Percentiles rank a stretch among this genome's conserved stretches.
Conservation (phyloP, 2,888 invertebrate species). For the Lymantria monacha region DNA sequence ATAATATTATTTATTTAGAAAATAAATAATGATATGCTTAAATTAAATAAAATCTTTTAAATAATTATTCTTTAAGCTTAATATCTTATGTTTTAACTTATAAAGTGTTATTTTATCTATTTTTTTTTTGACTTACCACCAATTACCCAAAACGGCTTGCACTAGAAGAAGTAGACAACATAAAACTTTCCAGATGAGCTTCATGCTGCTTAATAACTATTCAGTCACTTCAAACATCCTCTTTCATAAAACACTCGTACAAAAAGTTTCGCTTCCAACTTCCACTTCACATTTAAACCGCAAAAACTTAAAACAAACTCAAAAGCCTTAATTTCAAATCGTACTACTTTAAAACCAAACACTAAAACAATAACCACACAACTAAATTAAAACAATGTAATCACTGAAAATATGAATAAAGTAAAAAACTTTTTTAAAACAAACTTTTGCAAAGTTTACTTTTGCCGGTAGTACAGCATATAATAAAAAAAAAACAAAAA, state of each 20-base stretch:
- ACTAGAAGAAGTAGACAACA: slow-evolving; percentile 59
- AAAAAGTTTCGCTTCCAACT: slow-evolving; percentile 39
- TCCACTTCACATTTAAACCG: slow-evolving; percentile 50
- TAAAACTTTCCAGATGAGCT: slow-evolving; percentile 70
- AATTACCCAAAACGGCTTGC: slow-evolving; percentile 66
- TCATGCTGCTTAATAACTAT: slow-evolving; percentile 59
- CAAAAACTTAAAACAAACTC: slow-evolving; percentile 39
- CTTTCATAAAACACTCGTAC: slow-evolving; percentile 38
- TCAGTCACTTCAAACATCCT: slow-evolving; percentile 50
- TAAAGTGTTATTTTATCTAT: not conserved
- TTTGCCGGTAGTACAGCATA: slow-evolving; percentile 30
- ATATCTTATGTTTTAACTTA: too few relatives aligned
- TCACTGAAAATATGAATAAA: slow-evolving; percentile 47
- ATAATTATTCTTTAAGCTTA: too few relatives aligned
- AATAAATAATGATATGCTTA: too few relatives aligned
- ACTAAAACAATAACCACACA: slow-evolving; percentile 57
- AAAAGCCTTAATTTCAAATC: slow-evolving; percentile 40
- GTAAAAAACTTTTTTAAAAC: slow-evolving; percentile 51
- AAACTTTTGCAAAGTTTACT: slow-evolving; percentile 59
- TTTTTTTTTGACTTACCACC: slow-evolving; percentile 66
- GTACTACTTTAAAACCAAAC: slow-evolving; percentile 40
- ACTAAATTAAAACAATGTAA: slow-evolving; percentile 54
- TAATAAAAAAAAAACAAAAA: slow-evolving; percentile 46
- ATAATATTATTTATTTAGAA: too few relatives aligned
- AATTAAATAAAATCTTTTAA: too few relatives aligned